Evolutionary conservation across 2,797 vertebrate genomes (phyloP), one percentile per base, ranked within the genome.

Genomic region (Tenualosa thibaudeaui): DNA sequence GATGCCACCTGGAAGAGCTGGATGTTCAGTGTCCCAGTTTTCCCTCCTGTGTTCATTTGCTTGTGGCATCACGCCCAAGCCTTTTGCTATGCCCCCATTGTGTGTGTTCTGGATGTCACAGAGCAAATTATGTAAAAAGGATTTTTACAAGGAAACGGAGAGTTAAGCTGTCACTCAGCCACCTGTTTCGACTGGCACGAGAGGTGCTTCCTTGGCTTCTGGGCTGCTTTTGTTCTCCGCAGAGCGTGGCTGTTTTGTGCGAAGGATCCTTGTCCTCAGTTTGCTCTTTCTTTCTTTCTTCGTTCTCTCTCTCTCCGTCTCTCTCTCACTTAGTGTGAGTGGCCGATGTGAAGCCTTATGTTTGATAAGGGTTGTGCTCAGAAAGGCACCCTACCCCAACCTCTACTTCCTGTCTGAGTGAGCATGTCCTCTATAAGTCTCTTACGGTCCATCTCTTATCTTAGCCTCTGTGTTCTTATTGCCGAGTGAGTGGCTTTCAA

Each of bases 81-180:
- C 17, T 78, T 62, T 22, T 78, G 37, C 71, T 78, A 43, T 46
- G 40, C 15, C 40, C 40, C 71, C 40, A 43, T 78, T 78, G 40
- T 78, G 40, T 78, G 37, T 78, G 71, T 51, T 78, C 17, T 78
- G 40, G 15, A 46, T 78, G 71, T 46, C 71, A 46, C 71, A 0
- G 5, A 78, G 71, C 13, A 78, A 75, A 75, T 75, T 75, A 75
- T 75, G 68, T 75, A 43, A 43, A 75, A 75, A 78, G 71, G 71
- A 43, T 78, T 78, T 78, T 78, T 78, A 78, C 71, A 46, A 78
- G 71, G 71, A 78, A 78, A 7, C 12, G 17, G 71, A 78, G 71
- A 78, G 71, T 78, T 78, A 78, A 46, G 71, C 71, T 78, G 71
- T 46, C 71, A 46, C 71, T 78, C 71, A 22, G 17, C 40, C 19